Base-by-base conservation (phyloP, 37 sponge, comb jelly and placozoan species). In the Halichondria panicea region DNA sequence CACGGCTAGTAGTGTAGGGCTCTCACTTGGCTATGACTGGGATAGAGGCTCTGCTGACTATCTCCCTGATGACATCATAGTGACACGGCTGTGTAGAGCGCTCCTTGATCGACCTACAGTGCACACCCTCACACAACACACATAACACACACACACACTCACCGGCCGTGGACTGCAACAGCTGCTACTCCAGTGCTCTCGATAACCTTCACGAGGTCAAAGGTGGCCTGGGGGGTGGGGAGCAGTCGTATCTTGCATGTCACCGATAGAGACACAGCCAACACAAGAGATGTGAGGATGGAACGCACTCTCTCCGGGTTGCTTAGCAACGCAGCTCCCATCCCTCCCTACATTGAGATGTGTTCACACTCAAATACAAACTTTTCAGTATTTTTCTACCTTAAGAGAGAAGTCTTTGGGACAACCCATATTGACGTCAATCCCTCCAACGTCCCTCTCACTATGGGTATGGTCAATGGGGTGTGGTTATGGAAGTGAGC, bases 391-490 rank as follows among this genome's bases (percentile, higher is more conserved):
- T n/a, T n/a, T n/a, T n/a, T n/a, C n/a, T n/a, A 86, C 94, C 76
- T 98, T 94, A 13, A 93, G 66, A 21, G 99, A 98, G 79, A 87
- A 98, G 37, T 90, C 91, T 81, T 98, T 98, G 36, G 99, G 99
- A 70, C 99, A 98, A 38, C 99, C 99, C 99, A 98, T 98, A 88
- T 98, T 98, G 32, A 98, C 84, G 56, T 98, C 99, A 60, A 98
- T 91, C 31, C 94, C 99, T 50, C 95, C 93, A 0, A 97, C 95
- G 73, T 97, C 95, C 28, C 60, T 63, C 45, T 89, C 88, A 61
- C 94, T 94, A 59, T 40, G 43, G 9, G 52, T 69, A n/a, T n/a
- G n/a, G n/a, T n/a, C n/a, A n/a, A n/a, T n/a, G 52, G 41, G 12
- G 60, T 58, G 24, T 58, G 60, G 24, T 24, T 24, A 58, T 24